A percentile compares a stretch with the other conserved stretches of the same genome.
Evolutionary conservation across 2,113 vertebrate species (phyloP).

Genomic region (Arenaria interpres): DNA sequence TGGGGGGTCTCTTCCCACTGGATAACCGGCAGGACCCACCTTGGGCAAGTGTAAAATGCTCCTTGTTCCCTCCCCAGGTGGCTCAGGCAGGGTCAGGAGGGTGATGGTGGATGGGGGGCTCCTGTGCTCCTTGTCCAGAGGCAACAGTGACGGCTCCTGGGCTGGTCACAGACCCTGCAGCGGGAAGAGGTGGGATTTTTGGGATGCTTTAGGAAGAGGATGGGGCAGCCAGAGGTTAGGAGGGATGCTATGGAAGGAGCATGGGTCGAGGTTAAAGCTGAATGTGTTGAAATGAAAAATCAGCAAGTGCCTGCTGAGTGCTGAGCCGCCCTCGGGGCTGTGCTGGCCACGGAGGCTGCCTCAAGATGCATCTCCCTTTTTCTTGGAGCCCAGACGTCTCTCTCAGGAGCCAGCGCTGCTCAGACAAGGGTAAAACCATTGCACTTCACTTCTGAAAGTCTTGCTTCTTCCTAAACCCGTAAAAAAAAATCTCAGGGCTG

Average conservation of each 20-base stretch:
- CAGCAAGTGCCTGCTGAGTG: background rate
- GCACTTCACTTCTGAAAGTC: background rate
- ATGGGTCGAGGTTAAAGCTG: background rate
- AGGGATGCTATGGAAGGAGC: background rate
- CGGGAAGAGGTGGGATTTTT: background rate
- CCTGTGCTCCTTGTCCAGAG: background rate
- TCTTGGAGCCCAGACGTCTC: background rate
- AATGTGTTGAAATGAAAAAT: background rate
- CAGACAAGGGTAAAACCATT: background rate
- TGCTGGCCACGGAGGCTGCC: background rate
- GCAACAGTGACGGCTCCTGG: background rate
- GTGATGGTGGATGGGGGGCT: background rate
- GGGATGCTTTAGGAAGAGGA: background rate
- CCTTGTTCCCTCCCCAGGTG: background rate
- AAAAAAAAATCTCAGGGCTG: background rate
- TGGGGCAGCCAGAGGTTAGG: background rate
- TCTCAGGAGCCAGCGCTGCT: background rate
- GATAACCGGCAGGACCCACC: fast-evolving
- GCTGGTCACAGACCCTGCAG: background rate
- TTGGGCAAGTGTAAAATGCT: fast-evolving
- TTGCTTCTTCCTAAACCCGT: background rate
- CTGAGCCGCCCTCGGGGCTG: background rate
- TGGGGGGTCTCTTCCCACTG: background rate
- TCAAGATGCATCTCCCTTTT: fast-evolving
- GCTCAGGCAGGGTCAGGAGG: background rate